Evolutionary conservation across 2,113 vertebrate genomes (phyloP), one percentile per base, ranked within the genome.

Genomic region (Podocnemis expansa): DNA sequence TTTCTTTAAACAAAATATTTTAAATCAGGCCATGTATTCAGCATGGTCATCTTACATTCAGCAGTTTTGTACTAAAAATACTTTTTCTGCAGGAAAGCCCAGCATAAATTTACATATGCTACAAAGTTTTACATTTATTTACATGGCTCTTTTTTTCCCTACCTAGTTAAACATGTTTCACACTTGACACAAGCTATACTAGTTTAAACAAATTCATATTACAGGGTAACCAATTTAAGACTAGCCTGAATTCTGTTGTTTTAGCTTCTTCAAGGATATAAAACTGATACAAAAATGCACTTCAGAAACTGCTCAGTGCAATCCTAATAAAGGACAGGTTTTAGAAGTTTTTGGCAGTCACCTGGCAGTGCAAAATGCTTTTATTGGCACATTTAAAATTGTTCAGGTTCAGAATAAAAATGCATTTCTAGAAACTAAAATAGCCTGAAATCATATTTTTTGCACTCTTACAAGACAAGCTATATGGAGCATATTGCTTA

Each of bases 21-120:
- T 82, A 93, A 95, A 93, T 98, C 89, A 98, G 98, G 98, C 98
- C 99, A 98, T 78, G 96, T 96, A 92, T 94, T 97, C 97, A 92
- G 96, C 98, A 97, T 97, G 98, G 98, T 98, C 98, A 87, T 96
- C 97, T 98, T 98, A 99, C 98, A 99, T 99, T 99, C 99, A 99
- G 98, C 98, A 98, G 98, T 99, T 98, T 98, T 91, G 96, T 99
- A 99, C 98, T 99, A 99, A 99, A 99, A 99, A 99, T 99, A 99
- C 93, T 98, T 99, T 98, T 98, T 98, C 97, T 94, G 98, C 98
- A 99, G 98, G 98, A 98, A 98, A 97, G 83, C 97, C 98, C 98
- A 98, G 98, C 98, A 98, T 98, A 94, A 96, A 98, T 99, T 98
- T 99, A 99, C 99, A 99, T 99, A 99, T 99, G 98, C 99, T 99